Evolutionary conservation across 2,797 vertebrate species (phyloP).

Genomic region (Sphenopsis melanotis): DNA sequence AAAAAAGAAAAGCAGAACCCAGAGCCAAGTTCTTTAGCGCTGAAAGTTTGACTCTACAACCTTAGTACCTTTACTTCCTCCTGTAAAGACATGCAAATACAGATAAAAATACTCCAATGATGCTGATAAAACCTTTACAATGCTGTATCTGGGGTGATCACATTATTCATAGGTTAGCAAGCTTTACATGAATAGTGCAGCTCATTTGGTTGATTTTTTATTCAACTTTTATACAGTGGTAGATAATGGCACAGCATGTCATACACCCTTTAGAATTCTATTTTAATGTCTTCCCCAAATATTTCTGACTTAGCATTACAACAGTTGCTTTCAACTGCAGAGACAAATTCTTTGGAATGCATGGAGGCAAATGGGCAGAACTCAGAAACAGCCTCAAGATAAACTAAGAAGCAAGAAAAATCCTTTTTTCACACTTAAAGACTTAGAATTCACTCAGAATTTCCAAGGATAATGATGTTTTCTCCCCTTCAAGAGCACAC

Average conservation of each 20-base stretch:
- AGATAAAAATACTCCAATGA: neutral
- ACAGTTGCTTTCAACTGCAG: neutral
- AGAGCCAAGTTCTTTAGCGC: neutral
- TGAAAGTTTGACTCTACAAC: neutral
- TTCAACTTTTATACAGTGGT: neutral
- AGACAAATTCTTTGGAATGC: neutral
- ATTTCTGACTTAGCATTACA: conserved; percentile 33
- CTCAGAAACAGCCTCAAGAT: neutral
- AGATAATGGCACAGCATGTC: conserved; percentile 1
- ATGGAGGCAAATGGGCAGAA: neutral
- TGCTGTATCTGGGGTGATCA: neutral
- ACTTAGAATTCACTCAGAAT: neutral
- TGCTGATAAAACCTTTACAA: neutral
- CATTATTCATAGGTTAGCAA: conserved; percentile 25
- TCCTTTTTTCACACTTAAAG: neutral
- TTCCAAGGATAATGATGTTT: neutral
- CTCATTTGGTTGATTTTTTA: conserved; percentile 50
- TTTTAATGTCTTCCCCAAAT: conserved; percentile 32
- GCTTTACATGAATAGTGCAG: neutral
- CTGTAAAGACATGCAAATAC: neutral
- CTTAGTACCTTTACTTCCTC: neutral
- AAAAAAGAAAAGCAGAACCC: neutral
- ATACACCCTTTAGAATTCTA: neutral
- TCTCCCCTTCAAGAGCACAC: neutral
- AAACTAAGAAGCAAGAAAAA: conserved; percentile 14